Percentiles rank a stretch among this genome's conserved stretches.
These are phyloP conservation scores for Hirundo rustica DNA, from an alignment of 2,797 vertebrate species.

Conservation along the genomic window DNA sequence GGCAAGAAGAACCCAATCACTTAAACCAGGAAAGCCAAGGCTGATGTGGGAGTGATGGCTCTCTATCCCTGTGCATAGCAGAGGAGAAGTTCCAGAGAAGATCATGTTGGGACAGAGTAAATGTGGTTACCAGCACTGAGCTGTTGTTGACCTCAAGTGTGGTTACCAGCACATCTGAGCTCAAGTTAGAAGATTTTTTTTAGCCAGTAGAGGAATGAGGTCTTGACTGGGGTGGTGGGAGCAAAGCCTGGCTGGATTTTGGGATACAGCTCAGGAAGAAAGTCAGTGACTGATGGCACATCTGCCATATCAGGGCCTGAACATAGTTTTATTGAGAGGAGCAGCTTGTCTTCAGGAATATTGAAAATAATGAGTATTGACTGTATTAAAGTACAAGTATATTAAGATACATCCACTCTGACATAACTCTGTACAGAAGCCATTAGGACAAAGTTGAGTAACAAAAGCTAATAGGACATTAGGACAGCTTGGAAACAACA, in stretches of 20 bases:
- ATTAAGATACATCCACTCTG: not conserved
- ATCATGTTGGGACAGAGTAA: not conserved
- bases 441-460: not conserved
- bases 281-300: not conserved
- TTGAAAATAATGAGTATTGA: not conserved
- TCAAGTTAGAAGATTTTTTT: not conserved
- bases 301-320: not conserved
- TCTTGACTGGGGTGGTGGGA: not conserved
- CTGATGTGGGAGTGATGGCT: not conserved
- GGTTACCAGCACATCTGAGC: not conserved
- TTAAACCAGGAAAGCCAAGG: not conserved
- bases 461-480: not conserved
- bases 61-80: not conserved
- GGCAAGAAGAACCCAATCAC: not conserved
- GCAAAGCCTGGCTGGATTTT: not conserved
- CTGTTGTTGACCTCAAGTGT: not conserved
- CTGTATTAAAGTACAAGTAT: not conserved
- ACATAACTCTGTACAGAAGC: not conserved
- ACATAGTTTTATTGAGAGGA: not conserved
- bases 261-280: not conserved
- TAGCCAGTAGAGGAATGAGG: not conserved
- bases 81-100: not conserved
- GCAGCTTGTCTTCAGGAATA: not conserved
- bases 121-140: not conserved
- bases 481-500: not conserved